These are phyloP conservation scores for Melipona bicolor DNA, from an alignment of 2,888 invertebrate genomes.

Conservation along the genomic window DNA sequence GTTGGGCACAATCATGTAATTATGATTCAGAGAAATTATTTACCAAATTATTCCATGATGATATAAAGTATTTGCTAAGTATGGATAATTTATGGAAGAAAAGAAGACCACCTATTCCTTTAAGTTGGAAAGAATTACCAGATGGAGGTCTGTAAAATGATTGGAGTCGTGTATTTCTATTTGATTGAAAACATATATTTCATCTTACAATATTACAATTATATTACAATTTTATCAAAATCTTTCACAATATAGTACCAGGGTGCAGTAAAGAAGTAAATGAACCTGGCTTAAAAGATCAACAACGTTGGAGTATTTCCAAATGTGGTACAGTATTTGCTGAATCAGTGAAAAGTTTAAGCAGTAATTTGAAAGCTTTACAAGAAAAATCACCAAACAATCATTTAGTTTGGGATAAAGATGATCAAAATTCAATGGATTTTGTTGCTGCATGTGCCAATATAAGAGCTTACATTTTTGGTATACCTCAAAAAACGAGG, in stretches of 20 bases:
- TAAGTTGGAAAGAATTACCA: conserved; percentile 88
- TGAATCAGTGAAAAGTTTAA: conserved; percentile 88
- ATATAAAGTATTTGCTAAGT: conserved; percentile 96
- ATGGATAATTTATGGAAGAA: conserved; percentile 99
- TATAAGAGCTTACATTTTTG: conserved; percentile 95
- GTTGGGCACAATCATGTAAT: conserved; percentile 93
- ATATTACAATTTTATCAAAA: background rate
- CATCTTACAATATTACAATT: no score
- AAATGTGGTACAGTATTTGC: conserved; percentile 91
- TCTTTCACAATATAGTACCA: conserved; percentile 76
- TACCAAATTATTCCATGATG: conserved; percentile 96
- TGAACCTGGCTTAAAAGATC: conserved; percentile 88
- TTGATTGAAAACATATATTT: conserved; percentile 1
- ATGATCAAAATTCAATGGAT: conserved; percentile 96
- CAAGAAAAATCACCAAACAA: conserved; percentile 85
- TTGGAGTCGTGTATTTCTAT: background rate
- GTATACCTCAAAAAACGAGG: conserved; percentile 93
- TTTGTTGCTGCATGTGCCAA: conserved; percentile 98
- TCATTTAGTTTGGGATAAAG: conserved; percentile 98
- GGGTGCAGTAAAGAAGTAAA: conserved; percentile 85
- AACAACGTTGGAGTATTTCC: conserved; percentile 91
- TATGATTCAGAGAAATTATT: conserved; percentile 95
- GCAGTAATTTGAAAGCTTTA: conserved; percentile 85
- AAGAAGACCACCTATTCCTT: conserved; percentile 92
- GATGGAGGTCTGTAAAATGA: conserved; percentile 80